A percentile compares a stretch with the other conserved stretches of the same genome.
Evolutionary conservation across 2,888 invertebrate genomes (phyloP).

Genomic region (Achlya flavicornis): DNA sequence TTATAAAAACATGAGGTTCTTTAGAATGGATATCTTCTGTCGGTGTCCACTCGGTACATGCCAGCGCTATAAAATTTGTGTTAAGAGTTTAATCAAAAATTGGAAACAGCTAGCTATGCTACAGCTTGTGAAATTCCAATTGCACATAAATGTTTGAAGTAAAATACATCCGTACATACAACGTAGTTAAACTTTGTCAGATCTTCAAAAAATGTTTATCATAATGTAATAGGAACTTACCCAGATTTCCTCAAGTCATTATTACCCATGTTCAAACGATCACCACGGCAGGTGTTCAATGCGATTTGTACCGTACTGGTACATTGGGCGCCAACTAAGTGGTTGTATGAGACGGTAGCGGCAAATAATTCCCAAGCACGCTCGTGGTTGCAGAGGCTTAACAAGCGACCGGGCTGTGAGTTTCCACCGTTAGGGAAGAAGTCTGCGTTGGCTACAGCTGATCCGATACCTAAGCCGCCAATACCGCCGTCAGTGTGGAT

Average conservation of each 20-base stretch:
- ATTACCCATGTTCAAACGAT: slow-evolving; percentile 51
- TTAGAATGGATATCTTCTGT: no score
- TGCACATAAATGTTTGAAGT: no score
- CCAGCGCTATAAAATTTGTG: no score
- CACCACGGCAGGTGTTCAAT: slow-evolving; percentile 49
- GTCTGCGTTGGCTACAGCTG: slow-evolving; percentile 75
- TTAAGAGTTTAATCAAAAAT: no score
- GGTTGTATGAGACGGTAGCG: slow-evolving; percentile 48
- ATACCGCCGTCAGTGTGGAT: slow-evolving; percentile 52
- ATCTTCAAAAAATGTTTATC: background rate
- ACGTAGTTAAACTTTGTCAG: background rate
- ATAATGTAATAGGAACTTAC: slow-evolving; percentile 35
- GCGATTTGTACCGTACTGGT: slow-evolving; percentile 36
- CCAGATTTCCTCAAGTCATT: slow-evolving; percentile 49
- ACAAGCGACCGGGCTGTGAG: slow-evolving; percentile 54
- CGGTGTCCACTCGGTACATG: no score
- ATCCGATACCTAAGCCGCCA: slow-evolving; percentile 70
- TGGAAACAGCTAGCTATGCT: no score
- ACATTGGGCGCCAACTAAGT: slow-evolving; percentile 49
- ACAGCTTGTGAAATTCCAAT: no score
- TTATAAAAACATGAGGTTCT: no score
- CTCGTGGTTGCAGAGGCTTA: slow-evolving; percentile 54
- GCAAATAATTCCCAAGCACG: slow-evolving; percentile 58
- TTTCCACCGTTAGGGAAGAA: slow-evolving; percentile 84
- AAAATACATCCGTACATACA: no score